These are phyloP conservation scores for Melanerpes formicivorus DNA, from an alignment of 2,113 vertebrate species.

Conservation along the genomic window DNA sequence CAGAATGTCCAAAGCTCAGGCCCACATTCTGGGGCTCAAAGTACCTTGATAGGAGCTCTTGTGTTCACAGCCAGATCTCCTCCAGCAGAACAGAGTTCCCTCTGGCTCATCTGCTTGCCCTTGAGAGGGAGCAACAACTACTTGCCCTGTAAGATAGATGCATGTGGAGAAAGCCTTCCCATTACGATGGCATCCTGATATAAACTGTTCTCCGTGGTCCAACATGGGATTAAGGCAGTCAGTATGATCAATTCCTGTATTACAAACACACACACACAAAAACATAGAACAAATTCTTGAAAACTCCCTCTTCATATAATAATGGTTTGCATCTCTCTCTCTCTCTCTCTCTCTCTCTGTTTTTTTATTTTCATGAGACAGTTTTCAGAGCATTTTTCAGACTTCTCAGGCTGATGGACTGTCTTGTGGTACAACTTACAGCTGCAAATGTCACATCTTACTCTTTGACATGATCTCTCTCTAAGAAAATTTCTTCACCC, in stretches of 20 bases:
- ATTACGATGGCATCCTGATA: neutral
- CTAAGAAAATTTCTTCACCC: neutral
- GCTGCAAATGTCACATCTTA: neutral
- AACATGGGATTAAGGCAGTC: neutral
- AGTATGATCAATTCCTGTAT: neutral
- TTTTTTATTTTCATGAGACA: neutral
- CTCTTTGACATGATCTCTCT: neutral
- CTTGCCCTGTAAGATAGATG: neutral
- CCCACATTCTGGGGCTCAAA: neutral
- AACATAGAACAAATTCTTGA: neutral
- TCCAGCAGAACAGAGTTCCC: neutral
- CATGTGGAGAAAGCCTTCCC: neutral
- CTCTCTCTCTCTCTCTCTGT: neutral
- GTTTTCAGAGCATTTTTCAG: constrained; percentile 13
- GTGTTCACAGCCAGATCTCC: neutral
- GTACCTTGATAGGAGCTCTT: neutral
- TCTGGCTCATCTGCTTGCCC: neutral
- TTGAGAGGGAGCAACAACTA: neutral
- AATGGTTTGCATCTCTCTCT: neutral
- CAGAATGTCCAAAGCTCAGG: neutral
- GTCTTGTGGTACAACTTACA: constrained; percentile 19
- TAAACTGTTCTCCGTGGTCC: neutral
- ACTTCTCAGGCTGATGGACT: constrained; percentile 48
- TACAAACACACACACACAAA: neutral
- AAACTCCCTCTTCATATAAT: neutral